Conservation (phyloP, 2,113 vertebrate genomes). For the Tonatia bakeri region DNA sequence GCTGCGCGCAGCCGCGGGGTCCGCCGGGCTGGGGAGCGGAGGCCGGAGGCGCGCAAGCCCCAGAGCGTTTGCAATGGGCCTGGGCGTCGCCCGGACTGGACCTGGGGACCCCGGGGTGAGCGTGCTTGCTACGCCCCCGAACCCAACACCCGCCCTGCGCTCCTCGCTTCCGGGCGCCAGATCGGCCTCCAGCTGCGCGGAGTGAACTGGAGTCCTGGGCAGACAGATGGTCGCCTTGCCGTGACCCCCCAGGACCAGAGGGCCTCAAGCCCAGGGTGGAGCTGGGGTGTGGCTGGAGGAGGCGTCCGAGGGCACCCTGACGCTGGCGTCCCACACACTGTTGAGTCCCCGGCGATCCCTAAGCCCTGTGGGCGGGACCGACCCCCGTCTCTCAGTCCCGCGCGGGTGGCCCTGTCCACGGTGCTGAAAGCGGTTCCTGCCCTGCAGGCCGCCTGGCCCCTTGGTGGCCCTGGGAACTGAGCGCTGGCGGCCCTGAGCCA, state of each 20-base stretch:
- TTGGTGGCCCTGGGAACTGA: background rate
- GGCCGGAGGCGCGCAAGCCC: background rate
- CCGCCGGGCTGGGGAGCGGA: background rate
- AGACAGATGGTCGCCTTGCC: background rate
- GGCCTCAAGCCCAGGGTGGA: background rate
- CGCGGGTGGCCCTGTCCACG: background rate
- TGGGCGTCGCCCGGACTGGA: background rate
- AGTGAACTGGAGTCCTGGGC: rapidly evolving
- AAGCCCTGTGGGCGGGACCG: background rate
- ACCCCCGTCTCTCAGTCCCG: rapidly evolving
- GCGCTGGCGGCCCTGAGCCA: background rate
- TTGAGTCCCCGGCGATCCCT: background rate
- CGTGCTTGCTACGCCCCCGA: background rate
- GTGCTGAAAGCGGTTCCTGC: background rate
- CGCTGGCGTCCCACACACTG: background rate
- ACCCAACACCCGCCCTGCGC: background rate
- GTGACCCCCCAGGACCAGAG: background rate
- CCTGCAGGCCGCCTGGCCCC: no score
- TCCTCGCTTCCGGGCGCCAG: rapidly evolving
- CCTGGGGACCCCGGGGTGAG: background rate
- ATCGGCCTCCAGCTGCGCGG: background rate
- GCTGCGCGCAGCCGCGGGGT: background rate
- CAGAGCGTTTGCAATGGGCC: background rate
- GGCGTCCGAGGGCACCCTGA: background rate
- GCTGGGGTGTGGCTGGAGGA: background rate